A percentile compares a stretch with the other conserved stretches of the same genome.
phyloP scores from a whole-genome alignment of 2,113 vertebrate species.

The Ornithorhynchus anatinus region DNA sequence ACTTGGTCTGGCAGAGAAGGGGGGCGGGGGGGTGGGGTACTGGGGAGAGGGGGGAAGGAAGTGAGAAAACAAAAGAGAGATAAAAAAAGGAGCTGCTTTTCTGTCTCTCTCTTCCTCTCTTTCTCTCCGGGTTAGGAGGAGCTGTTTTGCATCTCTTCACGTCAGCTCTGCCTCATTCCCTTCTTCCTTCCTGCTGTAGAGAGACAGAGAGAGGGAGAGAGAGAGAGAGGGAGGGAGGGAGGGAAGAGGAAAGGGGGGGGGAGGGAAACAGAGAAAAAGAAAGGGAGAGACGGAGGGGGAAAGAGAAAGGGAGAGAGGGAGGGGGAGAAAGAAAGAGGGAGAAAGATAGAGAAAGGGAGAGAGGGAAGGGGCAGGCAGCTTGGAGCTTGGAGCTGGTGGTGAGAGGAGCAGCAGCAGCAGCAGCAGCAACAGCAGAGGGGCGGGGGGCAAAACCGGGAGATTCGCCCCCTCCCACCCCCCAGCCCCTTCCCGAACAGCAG shows the following conservation, averaged over 20 bases:
- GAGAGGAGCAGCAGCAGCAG: neutral
- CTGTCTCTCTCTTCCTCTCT: conserved; percentile 51
- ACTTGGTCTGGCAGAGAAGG: conserved; percentile 55
- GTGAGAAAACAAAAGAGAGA: conserved; percentile 77
- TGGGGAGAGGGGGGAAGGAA: conserved; percentile 69
- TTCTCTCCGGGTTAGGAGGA: conserved; percentile 71
- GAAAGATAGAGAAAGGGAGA: neutral
- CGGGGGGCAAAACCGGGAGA: neutral
- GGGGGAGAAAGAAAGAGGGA: conserved; percentile 24
- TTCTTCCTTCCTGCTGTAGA: conserved; percentile 78
- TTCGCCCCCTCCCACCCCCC: conserved; percentile 34
- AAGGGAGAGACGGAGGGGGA: neutral
- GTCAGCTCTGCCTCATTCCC: conserved; percentile 81
- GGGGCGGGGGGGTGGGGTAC: conserved; percentile 49
- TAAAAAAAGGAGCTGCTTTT: conserved; percentile 65
- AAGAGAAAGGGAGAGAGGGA: neutral
- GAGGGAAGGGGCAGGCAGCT: conserved; percentile 27
- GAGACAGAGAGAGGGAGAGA: too few relatives aligned
- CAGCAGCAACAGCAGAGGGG: neutral
- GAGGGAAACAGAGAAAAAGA: neutral
- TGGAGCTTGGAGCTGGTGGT: neutral
- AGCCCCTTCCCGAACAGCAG: conserved; percentile 24
- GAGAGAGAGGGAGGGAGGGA: conserved; percentile 23
- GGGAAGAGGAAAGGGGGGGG: neutral
- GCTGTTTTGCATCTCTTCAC: conserved; percentile 80